phyloP scores from a whole-genome alignment of 2,113 vertebrate species.

The Scophthalmus maximus region DNA sequence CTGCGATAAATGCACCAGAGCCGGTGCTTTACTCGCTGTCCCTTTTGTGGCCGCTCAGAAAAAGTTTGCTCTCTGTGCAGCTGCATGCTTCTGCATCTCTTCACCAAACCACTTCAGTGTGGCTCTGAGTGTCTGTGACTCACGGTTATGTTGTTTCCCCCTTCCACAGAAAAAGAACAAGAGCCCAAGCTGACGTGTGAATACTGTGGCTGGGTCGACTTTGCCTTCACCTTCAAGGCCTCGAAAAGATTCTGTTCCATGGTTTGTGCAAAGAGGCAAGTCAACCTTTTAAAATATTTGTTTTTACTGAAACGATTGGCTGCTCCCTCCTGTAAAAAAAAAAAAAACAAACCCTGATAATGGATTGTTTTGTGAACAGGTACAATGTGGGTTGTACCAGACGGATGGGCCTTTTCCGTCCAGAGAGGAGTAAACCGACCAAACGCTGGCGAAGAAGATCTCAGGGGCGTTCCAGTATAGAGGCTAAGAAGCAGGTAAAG shows the following conservation, averaged over 20 bases:
- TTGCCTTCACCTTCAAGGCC: slow-evolving; percentile 96
- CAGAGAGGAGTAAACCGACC: slow-evolving; percentile 88
- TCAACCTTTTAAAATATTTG: not conserved
- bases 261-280: slow-evolving; percentile 95
- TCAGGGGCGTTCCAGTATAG: slow-evolving; percentile 83
- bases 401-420: slow-evolving; percentile 92
- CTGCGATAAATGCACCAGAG: slow-evolving; percentile 13
- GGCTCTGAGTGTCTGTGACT: not conserved
- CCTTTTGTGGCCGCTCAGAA: too few relatives aligned
- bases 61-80: not conserved
- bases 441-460: slow-evolving; percentile 85
- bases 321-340: not conserved
- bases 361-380: slow-evolving; percentile 71
- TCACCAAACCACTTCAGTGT: not conserved
- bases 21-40: not conserved
- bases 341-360: not conserved
- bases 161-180: slow-evolving; percentile 74
- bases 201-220: slow-evolving; percentile 95
- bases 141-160: not conserved
- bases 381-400: slow-evolving; percentile 98
- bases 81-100: slow-evolving; percentile 5
- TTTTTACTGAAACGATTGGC: not conserved
- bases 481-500: slow-evolving; percentile 92
- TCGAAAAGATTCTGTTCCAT: slow-evolving; percentile 97
- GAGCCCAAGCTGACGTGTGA: slow-evolving; percentile 96